Percentiles rank a stretch among this genome's conserved stretches.
Evolutionary conservation across 1,140 invertebrate species (phyloP).

Genomic region (Nilaparvata lugens): DNA sequence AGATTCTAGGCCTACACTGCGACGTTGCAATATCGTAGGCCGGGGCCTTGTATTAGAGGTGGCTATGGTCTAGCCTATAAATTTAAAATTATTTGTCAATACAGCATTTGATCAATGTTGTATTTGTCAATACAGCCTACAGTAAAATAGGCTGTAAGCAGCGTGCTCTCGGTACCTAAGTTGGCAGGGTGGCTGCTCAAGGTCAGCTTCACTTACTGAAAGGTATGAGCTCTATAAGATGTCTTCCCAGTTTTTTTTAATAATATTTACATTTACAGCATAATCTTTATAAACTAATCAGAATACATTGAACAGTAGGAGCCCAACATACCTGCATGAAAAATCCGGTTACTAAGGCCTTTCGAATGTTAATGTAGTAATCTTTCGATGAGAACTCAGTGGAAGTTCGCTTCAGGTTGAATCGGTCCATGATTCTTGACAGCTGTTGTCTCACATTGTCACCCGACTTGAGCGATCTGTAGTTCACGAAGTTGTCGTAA

Average conservation of each 20-base stretch:
- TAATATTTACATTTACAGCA: not conserved
- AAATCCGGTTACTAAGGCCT: slow-evolving; percentile 94
- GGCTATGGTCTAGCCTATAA: too few relatives aligned
- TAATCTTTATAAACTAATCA: not conserved
- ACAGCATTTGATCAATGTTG: too few relatives aligned
- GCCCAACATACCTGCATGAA: slow-evolving; percentile 90
- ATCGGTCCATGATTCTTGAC: slow-evolving; percentile 83
- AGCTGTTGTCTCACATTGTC: slow-evolving; percentile 79
- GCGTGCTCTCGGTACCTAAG: too few relatives aligned
- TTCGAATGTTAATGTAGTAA: slow-evolving; percentile 98
- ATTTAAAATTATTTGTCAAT: too few relatives aligned
- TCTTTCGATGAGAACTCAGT: slow-evolving; percentile 99
- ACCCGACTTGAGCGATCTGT: slow-evolving; percentile 89
- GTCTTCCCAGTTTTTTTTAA: not conserved
- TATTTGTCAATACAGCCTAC: too few relatives aligned
- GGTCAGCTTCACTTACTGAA: too few relatives aligned
- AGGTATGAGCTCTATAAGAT: too few relatives aligned
- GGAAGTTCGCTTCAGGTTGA: slow-evolving; percentile 84
- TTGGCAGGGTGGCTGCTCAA: too few relatives aligned
- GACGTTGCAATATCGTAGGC: too few relatives aligned
- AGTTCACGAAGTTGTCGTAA: slow-evolving; percentile 99
- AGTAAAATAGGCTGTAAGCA: too few relatives aligned
- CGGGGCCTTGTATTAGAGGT: too few relatives aligned
- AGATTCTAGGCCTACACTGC: too few relatives aligned
- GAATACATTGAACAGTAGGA: slow-evolving; percentile 6